phyloP scores from a whole-genome alignment of 1,140 invertebrate genomes.

The Aphelenchoides besseyi region DNA sequence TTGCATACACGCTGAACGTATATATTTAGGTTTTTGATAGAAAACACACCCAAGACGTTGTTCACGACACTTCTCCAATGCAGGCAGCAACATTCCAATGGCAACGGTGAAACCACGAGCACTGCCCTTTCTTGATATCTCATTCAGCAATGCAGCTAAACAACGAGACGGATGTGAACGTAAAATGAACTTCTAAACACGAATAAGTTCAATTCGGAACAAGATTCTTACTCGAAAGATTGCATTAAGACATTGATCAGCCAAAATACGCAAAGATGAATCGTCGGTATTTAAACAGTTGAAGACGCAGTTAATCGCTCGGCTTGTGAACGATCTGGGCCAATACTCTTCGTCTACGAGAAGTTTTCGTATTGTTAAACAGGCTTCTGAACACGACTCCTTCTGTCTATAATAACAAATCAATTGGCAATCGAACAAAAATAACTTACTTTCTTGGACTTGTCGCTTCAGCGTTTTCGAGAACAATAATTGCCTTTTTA shows the following conservation, averaged over 20 bases:
- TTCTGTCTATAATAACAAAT: constrained; percentile 5
- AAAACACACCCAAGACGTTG: neutral
- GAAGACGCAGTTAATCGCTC: constrained; percentile 9
- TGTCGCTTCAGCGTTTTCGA: constrained; percentile 3
- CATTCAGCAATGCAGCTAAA: constrained; percentile 17
- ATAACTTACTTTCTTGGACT: constrained; percentile 11
- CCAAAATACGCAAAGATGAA: constrained; percentile 7
- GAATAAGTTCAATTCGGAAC: neutral
- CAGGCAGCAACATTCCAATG: neutral
- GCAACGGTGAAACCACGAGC: constrained; percentile 10
- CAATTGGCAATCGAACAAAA: neutral
- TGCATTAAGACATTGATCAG: constrained; percentile 18
- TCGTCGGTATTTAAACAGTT: constrained; percentile 12
- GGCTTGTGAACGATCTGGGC: constrained; percentile 7
- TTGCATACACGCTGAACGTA: constrained; percentile 8
- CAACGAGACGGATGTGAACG: neutral
- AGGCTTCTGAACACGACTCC: constrained; percentile 3
- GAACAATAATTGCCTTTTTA: neutral
- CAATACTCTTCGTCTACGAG: constrained; percentile 17
- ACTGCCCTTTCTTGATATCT: neutral
- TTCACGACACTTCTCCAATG: neutral
- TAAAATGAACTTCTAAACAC: constrained; percentile 19
- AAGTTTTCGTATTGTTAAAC: neutral
- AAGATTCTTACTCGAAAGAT: neutral
- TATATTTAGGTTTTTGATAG: neutral